Evolutionary conservation across 2,113 vertebrate species (phyloP), one percentile per base, ranked within the genome.

Genomic region (Pluvialis apricaria): DNA sequence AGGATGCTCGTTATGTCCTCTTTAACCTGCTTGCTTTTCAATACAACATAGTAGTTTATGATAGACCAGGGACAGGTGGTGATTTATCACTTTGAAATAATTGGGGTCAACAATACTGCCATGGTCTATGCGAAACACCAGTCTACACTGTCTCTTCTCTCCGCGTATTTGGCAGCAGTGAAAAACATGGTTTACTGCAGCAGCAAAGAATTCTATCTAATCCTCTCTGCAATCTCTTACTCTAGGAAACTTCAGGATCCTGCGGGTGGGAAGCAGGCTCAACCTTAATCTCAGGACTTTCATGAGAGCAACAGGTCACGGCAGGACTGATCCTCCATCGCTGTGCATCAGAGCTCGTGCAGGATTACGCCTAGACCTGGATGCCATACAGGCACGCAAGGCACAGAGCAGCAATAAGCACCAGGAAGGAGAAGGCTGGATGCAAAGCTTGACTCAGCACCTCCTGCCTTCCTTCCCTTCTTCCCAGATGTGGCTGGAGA

Each of bases 51-150:
- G 85, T 4, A 28, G 62, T 95, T 96, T 82, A 91, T 36, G 85
- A 51, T 2, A 82, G 82, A 3, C 1, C 75, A 38, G 95, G 91
- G 94, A 91, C 58, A 62, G 55, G 78, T 4, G 19, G 34, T 21
- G 92, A 34, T 92, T 96, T 92, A 47, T 70, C 80, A 47, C 80
- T 51, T 75, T 13, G 3, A 68, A 64, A 86, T 86, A 78, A 90
- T 64, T 94, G 94, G 88, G 86, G 95, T 91, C 92, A 93, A 88
- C 88, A 45, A 38, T 2, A 4, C 61, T 54, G 86, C 69, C 57
- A 28, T 5, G 26, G 32, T 71, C 55, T 34, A 16, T 3, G 10
- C 88, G 92, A 77, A 83, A 36, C 5, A 0, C 38, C 18, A 10
- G 17, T 8, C 73, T 11, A 10, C 6, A 0, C 68, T 3, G 5